These are phyloP conservation scores for Litoditis marina DNA, from an alignment of 2,888 invertebrate genomes.

Conservation along the genomic window DNA sequence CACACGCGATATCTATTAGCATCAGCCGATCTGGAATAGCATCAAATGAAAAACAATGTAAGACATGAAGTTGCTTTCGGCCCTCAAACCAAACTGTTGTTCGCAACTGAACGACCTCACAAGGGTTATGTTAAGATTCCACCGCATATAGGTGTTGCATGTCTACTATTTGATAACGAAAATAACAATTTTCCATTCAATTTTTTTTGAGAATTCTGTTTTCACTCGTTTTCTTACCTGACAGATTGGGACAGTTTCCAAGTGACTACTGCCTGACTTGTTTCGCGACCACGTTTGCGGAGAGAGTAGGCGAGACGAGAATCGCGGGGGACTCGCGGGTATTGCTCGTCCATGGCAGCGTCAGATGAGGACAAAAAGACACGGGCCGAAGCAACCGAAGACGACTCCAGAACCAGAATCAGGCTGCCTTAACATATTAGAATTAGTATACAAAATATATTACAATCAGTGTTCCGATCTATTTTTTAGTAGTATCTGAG, in stretches of 20 bases:
- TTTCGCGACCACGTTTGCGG: constrained; percentile 12
- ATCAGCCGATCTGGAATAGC: constrained; percentile 14
- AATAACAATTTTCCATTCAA: not conserved
- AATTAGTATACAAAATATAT: too few species aligned
- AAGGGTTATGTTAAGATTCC: too few species aligned
- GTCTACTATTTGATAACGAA: not conserved
- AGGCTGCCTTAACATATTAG: constrained; percentile 9
- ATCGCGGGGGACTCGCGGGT: constrained; percentile 49
- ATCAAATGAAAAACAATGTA: too few species aligned
- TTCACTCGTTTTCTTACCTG: constrained; percentile 8
- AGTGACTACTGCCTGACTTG: constrained; percentile 23
- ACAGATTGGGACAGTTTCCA: constrained; percentile 35
- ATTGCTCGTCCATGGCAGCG: constrained; percentile 35
- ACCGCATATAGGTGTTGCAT: too few species aligned
- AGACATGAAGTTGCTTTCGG: too few species aligned
- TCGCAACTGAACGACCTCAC: too few species aligned
- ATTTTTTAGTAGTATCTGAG: too few species aligned
- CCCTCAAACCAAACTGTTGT: too few species aligned
- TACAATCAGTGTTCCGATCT: too few species aligned
- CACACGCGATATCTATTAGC: constrained; percentile 42
- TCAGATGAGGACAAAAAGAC: constrained; percentile 36
- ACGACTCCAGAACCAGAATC: constrained; percentile 13
- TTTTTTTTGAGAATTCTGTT: not conserved
- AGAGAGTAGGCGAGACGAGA: constrained; percentile 35
- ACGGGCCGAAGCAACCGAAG: constrained; percentile 24